These are phyloP conservation scores for Neodiprion lecontei DNA, from an alignment of 1,140 invertebrate species.

Conservation along the genomic window DNA sequence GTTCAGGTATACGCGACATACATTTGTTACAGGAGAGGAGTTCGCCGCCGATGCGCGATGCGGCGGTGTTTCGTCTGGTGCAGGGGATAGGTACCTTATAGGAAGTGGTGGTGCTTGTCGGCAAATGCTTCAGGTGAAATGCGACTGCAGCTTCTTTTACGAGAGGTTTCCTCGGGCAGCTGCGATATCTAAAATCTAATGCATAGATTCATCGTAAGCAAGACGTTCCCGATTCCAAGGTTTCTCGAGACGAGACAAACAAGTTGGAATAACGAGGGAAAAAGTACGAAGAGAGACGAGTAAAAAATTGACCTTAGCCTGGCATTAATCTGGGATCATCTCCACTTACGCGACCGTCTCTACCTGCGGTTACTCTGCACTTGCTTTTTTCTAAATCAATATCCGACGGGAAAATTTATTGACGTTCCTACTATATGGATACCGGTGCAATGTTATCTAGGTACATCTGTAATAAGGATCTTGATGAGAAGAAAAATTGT, in stretches of 20 bases:
- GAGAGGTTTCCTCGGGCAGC: slow-evolving; percentile 34
- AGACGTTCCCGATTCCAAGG: slow-evolving; percentile 20
- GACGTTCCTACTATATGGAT: too few relatives aligned
- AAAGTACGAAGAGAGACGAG: not conserved
- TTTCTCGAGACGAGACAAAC: slow-evolving; percentile 23
- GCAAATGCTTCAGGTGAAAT: slow-evolving; percentile 5
- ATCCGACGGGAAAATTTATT: too few relatives aligned
- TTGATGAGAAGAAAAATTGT: too few relatives aligned
- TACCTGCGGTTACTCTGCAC: not conserved
- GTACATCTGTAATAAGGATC: too few relatives aligned
- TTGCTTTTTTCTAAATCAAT: too few relatives aligned
- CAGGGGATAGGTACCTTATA: not conserved
- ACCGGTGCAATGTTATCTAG: too few relatives aligned
- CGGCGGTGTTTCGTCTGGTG: not conserved
- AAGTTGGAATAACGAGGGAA: not conserved
- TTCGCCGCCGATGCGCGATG: not conserved
- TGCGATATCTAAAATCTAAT: slow-evolving; percentile 29
- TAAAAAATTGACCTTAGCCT: not conserved
- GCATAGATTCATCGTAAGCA: slow-evolving; percentile 27
- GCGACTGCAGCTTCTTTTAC: slow-evolving; percentile 11
- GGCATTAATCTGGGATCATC: slow-evolving; percentile 2
- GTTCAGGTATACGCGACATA: slow-evolving; percentile 4
- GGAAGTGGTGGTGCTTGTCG: not conserved
- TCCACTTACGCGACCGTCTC: not conserved
- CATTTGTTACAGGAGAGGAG: slow-evolving; percentile 2